Evolutionary conservation across 2,888 invertebrate species (phyloP), one percentile per base, ranked within the genome.

Genomic region (Ichneumon xanthorius): DNA sequence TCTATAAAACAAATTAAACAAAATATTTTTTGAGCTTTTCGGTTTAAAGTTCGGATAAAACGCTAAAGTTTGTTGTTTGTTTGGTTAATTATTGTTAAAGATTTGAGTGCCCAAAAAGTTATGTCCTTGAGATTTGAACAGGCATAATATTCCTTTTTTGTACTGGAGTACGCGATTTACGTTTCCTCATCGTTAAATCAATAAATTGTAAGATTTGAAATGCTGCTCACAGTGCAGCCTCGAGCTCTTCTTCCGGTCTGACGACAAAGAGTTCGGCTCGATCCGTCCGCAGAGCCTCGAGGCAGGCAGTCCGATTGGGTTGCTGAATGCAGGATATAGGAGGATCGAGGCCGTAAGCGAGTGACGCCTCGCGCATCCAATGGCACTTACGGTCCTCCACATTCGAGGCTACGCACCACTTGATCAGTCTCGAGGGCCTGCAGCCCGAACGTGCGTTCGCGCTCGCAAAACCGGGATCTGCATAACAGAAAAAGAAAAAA

Each of bases 331-430:
- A 99, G 87, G 97, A 97, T 22, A 99, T 94, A 16, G 96, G 96
- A 0, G 99, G 98, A 86, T 96, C 95, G 0, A 98, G 95, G 0
- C 97, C 97, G 89, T 97, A 96, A 3, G 97, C 97, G 0, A 96
- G 95, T 0, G 96, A 96, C 0, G 97, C 97, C 88, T 97, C 96
- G 82, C 96, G 95, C 90, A 98, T 92, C 96, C 97, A 97, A 0
- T 96, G 95, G 92, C 98, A 98, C 91, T 98, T 98, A 72, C 96
- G 95, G 85, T 96, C 95, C 90, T 97, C 97, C 0, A 96, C 93
- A 16, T 96, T 95, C 0, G 97, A 96, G 0, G 96, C 96, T 0
- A 97, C 96, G 91, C 98, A 98, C 94, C 94, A 94, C 37, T 87
- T 88, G 5, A 94, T 84, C 7, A 90, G 89, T 73, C 94, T 91